These are phyloP conservation scores for Podotricha telesiphe DNA, from an alignment of 2,888 invertebrate genomes.

Conservation along the genomic window DNA sequence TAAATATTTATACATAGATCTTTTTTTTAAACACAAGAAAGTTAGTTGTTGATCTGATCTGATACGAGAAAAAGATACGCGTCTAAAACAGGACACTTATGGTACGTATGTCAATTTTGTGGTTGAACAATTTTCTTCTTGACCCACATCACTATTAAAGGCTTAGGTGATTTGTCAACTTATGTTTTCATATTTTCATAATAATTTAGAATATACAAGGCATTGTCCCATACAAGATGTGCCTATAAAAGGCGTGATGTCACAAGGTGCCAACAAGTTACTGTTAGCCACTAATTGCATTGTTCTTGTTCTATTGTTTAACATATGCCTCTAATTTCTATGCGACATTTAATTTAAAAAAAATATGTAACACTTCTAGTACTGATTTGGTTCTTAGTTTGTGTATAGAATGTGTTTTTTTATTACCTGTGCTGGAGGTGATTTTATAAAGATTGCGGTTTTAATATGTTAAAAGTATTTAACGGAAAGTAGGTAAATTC, in stretches of 20 bases:
- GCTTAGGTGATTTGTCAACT: slow-evolving; percentile 36
- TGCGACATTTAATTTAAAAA: slow-evolving; percentile 27
- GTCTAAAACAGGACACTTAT: slow-evolving; percentile 35
- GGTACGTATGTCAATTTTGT: slow-evolving; percentile 33
- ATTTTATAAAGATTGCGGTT: not conserved
- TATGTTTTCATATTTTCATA: slow-evolving; percentile 32
- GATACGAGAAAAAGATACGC: slow-evolving; percentile 7
- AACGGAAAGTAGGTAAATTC: too few relatives aligned
- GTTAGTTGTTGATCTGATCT: slow-evolving; percentile 10
- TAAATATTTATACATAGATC: too few relatives aligned
- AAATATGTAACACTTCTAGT: too few relatives aligned
- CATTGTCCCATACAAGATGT: slow-evolving; percentile 29
- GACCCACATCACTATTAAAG: slow-evolving; percentile 47
- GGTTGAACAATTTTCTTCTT: slow-evolving; percentile 41
- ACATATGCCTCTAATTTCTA: slow-evolving; percentile 13
- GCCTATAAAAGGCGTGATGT: slow-evolving; percentile 37
- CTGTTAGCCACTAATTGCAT: slow-evolving; percentile 58
- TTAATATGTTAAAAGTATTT: too few relatives aligned
- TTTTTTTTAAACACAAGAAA: too few relatives aligned
- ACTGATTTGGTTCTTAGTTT: too few relatives aligned
- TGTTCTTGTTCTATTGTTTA: slow-evolving; percentile 63
- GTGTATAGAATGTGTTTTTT: too few relatives aligned
- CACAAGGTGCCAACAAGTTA: slow-evolving; percentile 51
- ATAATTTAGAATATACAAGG: slow-evolving; percentile 25
- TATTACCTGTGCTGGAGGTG: not conserved